Conservation (phyloP, 2,113 vertebrate species). For the Neodon shergylaensis region DNA sequence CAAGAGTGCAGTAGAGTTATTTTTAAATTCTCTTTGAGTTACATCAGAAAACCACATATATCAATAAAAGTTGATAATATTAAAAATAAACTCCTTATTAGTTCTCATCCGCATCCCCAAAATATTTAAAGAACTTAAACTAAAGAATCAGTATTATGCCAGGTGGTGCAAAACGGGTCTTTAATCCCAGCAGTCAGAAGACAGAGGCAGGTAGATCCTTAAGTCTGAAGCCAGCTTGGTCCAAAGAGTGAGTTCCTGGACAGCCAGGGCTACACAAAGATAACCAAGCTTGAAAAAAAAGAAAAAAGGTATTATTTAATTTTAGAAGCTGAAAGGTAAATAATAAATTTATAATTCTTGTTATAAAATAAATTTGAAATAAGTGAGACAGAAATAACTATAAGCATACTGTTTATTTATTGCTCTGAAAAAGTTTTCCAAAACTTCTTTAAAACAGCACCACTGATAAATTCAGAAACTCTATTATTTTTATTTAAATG, state of each 20-base stretch:
- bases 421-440: neutral
- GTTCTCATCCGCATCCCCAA: neutral
- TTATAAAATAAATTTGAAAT: neutral
- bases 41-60: neutral
- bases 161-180: too few species aligned
- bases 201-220: too few species aligned
- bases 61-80: neutral
- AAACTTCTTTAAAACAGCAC: neutral
- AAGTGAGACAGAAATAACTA: neutral
- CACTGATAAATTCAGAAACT: neutral
- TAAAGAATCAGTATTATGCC: neutral
- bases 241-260: too few species aligned
- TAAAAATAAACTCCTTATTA: neutral
- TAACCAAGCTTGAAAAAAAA: too few species aligned
- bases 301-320: neutral
- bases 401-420: neutral
- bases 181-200: too few species aligned
- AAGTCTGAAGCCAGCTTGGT: too few species aligned
- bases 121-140: neutral
- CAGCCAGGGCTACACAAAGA: too few species aligned
- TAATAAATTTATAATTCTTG: constrained; percentile 1
- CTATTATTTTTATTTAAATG: neutral
- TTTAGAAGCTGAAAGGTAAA: neutral
- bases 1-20: neutral
- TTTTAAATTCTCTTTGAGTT: neutral